Evolutionary conservation across 2,888 invertebrate species (phyloP).

Genomic region (Caradrina clavipalpis): DNA sequence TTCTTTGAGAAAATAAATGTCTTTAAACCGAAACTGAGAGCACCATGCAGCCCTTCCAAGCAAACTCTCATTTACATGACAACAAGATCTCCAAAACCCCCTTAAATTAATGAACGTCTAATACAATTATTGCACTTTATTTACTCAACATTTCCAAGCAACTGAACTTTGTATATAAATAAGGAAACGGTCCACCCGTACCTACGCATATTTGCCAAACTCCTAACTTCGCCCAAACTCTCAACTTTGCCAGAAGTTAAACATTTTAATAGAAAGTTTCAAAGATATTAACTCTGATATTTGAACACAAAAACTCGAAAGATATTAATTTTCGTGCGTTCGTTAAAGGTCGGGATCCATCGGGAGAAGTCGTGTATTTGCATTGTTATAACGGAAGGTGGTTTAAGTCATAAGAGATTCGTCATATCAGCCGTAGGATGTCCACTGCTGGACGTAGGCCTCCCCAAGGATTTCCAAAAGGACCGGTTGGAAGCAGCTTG

Average conservation of each 20-base stretch:
- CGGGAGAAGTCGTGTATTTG: constrained; percentile 4
- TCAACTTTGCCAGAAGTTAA: constrained; percentile 37
- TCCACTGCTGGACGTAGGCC: too few species aligned
- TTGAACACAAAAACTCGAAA: constrained; percentile 34
- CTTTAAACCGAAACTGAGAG: too few species aligned
- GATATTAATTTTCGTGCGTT: constrained; percentile 39
- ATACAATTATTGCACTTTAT: constrained; percentile 36
- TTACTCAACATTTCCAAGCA: constrained; percentile 32
- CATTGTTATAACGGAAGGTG: constrained; percentile 2
- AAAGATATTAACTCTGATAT: constrained; percentile 41
- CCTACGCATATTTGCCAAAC: constrained; percentile 36
- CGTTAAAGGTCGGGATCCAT: constrained; percentile 10
- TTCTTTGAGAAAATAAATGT: too few species aligned
- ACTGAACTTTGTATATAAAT: constrained; percentile 35
- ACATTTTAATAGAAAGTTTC: constrained; percentile 39
- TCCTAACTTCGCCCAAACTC: constrained; percentile 18
- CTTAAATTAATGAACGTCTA: constrained; percentile 28
- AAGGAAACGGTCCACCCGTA: constrained; percentile 15
- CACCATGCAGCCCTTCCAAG: too few species aligned
- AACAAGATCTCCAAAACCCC: background rate
- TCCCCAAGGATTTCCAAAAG: too few species aligned
- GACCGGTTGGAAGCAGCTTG: too few species aligned
- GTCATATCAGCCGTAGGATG: too few species aligned
- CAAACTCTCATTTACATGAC: background rate
- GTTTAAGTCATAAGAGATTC: constrained; percentile 18